Percentiles rank a stretch among this genome's conserved stretches.
Conservation (phyloP, 2,797 vertebrate species). For the Phyllotis vaccarum region DNA sequence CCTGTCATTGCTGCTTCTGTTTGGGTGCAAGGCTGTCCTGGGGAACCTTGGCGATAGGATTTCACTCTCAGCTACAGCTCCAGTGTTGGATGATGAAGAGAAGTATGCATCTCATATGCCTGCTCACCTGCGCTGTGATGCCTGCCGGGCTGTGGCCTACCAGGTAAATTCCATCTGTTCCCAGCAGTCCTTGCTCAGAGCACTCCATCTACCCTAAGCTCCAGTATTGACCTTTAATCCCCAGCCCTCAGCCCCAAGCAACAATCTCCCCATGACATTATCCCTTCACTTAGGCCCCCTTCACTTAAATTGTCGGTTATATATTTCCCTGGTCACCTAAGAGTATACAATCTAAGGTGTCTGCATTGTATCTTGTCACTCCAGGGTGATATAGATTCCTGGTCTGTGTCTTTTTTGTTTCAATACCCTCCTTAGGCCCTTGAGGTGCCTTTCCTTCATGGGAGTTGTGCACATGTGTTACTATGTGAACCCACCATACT, state of each 20-base stretch:
- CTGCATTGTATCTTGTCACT: background rate
- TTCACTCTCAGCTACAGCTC: slow-evolving; percentile 14
- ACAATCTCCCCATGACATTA: background rate
- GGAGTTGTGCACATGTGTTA: background rate
- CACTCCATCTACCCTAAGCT: background rate
- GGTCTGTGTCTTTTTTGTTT: background rate
- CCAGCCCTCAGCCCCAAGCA: background rate
- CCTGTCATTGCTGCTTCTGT: slow-evolving; percentile 41
- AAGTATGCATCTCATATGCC: slow-evolving; percentile 86
- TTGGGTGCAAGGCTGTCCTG: slow-evolving; percentile 57
- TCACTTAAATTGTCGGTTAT: background rate
- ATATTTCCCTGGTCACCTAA: background rate
- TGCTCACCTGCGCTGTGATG: slow-evolving; percentile 83
- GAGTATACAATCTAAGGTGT: background rate
- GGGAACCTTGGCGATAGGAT: background rate
- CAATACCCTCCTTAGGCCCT: background rate
- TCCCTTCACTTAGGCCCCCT: background rate
- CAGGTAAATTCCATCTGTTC: slow-evolving; percentile 75
- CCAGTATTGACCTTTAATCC: background rate
- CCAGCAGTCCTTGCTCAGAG: background rate
- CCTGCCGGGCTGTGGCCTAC: slow-evolving; percentile 85
- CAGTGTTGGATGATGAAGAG: slow-evolving; percentile 86
- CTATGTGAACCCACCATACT: background rate
- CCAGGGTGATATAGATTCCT: background rate
- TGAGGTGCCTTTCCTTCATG: background rate